Evolutionary conservation across 35 echinoderm and acorn worm genomes (phyloP).

Genomic region (Apostichopus parvimensis): DNA sequence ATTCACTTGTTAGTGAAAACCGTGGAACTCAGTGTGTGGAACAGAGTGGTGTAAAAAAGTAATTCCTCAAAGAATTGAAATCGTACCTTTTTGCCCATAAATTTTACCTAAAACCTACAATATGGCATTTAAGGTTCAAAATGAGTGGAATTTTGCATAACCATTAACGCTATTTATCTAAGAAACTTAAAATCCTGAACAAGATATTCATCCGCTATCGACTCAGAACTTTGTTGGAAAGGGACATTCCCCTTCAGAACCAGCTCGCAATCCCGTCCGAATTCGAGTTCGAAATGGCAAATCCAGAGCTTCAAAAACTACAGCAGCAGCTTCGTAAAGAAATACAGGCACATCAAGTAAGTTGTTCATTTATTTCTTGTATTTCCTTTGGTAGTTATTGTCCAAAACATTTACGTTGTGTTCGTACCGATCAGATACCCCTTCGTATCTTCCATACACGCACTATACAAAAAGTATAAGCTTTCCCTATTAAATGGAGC

Average conservation of each 20-base stretch:
- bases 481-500: conserved; percentile 49
- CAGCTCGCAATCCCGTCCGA: conserved; percentile 56
- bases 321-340: conserved; percentile 82
- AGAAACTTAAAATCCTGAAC: neutral
- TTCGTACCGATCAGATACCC: conserved; percentile 49
- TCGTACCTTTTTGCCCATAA: neutral
- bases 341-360: conserved; percentile 98
- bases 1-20: conserved; percentile 55
- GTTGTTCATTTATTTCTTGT: conserved; percentile 41
- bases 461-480: conserved; percentile 28
- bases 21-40: conserved; percentile 48
- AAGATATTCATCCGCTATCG: conserved; percentile 35
- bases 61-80: neutral
- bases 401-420: neutral
- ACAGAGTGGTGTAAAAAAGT: conserved; percentile 29
- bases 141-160: neutral
- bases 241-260: conserved; percentile 50
- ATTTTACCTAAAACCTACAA: neutral
- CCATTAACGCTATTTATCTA: too few species aligned
- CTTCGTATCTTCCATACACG: conserved; percentile 26
- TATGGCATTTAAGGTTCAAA: neutral
- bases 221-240: conserved; percentile 59
- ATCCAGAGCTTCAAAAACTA: conserved; percentile 89
- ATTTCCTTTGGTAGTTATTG: conserved; percentile 18
- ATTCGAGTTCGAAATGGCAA: conserved; percentile 77